These are phyloP conservation scores for Cryptophagus acutangulus DNA, from an alignment of 2,888 invertebrate species.

Conservation along the genomic window DNA sequence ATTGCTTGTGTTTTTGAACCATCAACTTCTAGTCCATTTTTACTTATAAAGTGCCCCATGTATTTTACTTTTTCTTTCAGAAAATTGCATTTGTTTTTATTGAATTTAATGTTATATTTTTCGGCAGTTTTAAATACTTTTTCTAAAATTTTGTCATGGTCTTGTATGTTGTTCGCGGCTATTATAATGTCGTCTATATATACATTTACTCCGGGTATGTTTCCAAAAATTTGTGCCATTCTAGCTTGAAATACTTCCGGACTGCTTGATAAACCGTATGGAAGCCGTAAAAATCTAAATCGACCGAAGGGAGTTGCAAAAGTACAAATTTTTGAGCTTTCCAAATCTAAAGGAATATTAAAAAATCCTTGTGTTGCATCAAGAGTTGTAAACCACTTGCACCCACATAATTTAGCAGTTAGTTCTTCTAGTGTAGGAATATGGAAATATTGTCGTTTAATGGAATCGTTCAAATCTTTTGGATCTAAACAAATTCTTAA, in stretches of 20 bases:
- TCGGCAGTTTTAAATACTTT: constrained; percentile 17
- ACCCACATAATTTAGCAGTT: background rate
- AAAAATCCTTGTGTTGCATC: constrained; percentile 14
- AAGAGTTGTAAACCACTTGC: constrained; percentile 9
- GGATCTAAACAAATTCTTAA: constrained; percentile 23
- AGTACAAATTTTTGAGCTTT: constrained; percentile 27
- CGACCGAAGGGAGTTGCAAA: constrained; percentile 23
- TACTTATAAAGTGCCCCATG: constrained; percentile 22
- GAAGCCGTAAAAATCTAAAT: constrained; percentile 30
- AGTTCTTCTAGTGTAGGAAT: constrained; percentile 25
- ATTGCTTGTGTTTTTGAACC: constrained; percentile 10
- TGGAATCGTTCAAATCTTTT: constrained; percentile 20
- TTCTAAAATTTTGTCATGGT: constrained; percentile 22
- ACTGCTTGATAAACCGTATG: constrained; percentile 30
- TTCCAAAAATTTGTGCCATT: constrained; percentile 26
- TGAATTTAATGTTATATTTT: constrained; percentile 22
- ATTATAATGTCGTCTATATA: constrained; percentile 30
- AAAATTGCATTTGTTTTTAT: constrained; percentile 20
- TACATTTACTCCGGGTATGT: constrained; percentile 17
- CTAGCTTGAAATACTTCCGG: constrained; percentile 31
- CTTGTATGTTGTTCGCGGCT: constrained; percentile 15
- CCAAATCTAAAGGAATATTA: constrained; percentile 17
- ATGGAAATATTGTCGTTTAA: constrained; percentile 20
- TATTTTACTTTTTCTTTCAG: constrained; percentile 16
- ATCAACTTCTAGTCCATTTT: constrained; percentile 19